Evolutionary conservation across 2,888 invertebrate genomes (phyloP), one percentile per base, ranked within the genome.

Genomic region (Ctenicera cuprea): DNA sequence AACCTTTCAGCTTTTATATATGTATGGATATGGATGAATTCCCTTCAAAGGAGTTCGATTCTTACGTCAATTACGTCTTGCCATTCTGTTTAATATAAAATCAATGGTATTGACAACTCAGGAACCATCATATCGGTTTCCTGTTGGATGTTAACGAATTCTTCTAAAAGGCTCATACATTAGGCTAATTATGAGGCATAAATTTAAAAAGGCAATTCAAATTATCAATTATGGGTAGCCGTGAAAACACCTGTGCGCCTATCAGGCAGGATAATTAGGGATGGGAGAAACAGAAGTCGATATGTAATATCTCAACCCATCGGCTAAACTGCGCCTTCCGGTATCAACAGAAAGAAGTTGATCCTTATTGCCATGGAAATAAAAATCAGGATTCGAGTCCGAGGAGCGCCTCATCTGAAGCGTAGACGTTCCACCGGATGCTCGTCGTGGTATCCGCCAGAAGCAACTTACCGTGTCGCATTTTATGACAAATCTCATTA

Each of bases 351-450:
- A 54, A n/a, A 38, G 37, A 59, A 65, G 30, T 30, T 68, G 48
- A 66, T 64, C 64, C 67, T 68, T 71, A 73, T 70, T 50, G 48
- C 48, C 61, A 12, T 48, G 30, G 48, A 33, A 71, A 71, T 75
- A 68, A 75, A 67, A 71, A 71, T 68, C 66, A 68, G 61, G 63
- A 63, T 65, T 37, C 22, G 38, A 64, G 64, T 57, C 38, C 20
- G 22, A 59, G 78, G 79, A 78, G 79, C 73, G 80, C 72, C 78
- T 66, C 77, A 76, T 74, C 77, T 76, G 79, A 79, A 76, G 79
- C 80, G 79, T 80, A 79, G 77, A 78, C 77, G 80, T 80, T 80
- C 79, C 80, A 78, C 78, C 80, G 80, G 80, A 80, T 80, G 79
- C 80, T 38, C 54, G 41, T 75, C 71, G 74, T 72, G 76, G 77